phyloP scores from a whole-genome alignment of 1,140 invertebrate species.

The Triops cancriformis region DNA sequence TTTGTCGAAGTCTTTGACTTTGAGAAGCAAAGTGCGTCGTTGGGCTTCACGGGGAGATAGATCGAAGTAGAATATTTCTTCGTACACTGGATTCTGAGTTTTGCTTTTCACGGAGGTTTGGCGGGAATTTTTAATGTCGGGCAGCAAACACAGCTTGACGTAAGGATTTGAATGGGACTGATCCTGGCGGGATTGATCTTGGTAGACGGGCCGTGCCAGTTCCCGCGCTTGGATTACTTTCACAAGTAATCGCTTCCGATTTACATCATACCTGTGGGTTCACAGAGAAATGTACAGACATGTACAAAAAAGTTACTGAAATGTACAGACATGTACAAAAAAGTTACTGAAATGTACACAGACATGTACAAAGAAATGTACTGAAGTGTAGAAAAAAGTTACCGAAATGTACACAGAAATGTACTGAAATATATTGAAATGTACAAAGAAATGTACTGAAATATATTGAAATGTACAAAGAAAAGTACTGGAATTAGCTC shows the following conservation, averaged over 20 bases:
- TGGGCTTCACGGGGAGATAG: slow-evolving; percentile 40
- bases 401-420: too few species aligned
- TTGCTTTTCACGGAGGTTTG: slow-evolving; percentile 46
- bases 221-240: slow-evolving; percentile 42
- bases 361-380: too few species aligned
- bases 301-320: too few species aligned
- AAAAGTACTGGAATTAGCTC: too few species aligned
- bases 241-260: slow-evolving; percentile 37
- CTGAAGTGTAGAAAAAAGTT: too few species aligned
- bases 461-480: too few species aligned
- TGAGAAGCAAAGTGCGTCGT: slow-evolving; percentile 39
- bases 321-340: too few species aligned
- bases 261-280: slow-evolving; percentile 39
- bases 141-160: slow-evolving; percentile 43
- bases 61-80: slow-evolving; percentile 46
- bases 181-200: slow-evolving; percentile 40
- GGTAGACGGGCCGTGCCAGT: slow-evolving; percentile 38
- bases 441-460: too few species aligned
- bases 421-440: too few species aligned
- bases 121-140: slow-evolving; percentile 43
- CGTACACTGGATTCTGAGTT: slow-evolving; percentile 45
- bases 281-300: slow-evolving; percentile 40
- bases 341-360: too few species aligned
- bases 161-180: slow-evolving; percentile 43
- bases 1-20: slow-evolving; percentile 46